Evolutionary conservation across 2,113 vertebrate species (phyloP).

Genomic region (Gadus macrocephalus): DNA sequence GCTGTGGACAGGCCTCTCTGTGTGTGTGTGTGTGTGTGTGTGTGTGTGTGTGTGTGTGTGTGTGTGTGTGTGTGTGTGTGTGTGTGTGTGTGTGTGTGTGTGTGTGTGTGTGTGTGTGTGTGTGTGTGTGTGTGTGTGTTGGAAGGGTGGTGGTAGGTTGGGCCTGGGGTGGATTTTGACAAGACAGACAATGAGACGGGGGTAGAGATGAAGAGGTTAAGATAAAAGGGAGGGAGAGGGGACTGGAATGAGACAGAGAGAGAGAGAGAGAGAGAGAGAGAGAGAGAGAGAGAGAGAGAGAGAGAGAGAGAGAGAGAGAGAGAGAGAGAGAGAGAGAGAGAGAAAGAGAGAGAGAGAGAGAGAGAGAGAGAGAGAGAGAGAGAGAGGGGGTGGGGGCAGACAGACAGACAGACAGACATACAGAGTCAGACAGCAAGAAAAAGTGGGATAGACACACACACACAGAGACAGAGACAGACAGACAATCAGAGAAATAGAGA

Average conservation of each 20-base stretch:
- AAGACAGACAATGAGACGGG: conserved; percentile 13
- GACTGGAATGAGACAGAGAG: neutral
- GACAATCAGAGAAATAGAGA: too few species aligned
- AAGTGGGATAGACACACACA: too few species aligned
- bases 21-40: too few species aligned
- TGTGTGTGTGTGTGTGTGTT: too few species aligned
- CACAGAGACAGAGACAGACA: too few species aligned
- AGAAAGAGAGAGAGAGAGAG: neutral
- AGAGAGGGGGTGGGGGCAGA: neutral
- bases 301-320: neutral
- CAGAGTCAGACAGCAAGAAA: neutral
- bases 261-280: too few species aligned
- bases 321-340: neutral
- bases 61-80: too few species aligned
- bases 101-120: too few species aligned
- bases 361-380: too few species aligned
- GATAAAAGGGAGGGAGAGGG: conserved; percentile 12
- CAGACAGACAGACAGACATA: neutral
- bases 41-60: too few species aligned
- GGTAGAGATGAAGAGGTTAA: conserved; percentile 6
- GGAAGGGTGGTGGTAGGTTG: conserved; percentile 4
- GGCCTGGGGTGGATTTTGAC: conserved; percentile 27
- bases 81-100: too few species aligned
- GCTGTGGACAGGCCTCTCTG: conserved; percentile 16
- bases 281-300: too few species aligned